Conservation (phyloP, 64 coral and sea anemone genomes). For the Pocillopora verrucosa region DNA sequence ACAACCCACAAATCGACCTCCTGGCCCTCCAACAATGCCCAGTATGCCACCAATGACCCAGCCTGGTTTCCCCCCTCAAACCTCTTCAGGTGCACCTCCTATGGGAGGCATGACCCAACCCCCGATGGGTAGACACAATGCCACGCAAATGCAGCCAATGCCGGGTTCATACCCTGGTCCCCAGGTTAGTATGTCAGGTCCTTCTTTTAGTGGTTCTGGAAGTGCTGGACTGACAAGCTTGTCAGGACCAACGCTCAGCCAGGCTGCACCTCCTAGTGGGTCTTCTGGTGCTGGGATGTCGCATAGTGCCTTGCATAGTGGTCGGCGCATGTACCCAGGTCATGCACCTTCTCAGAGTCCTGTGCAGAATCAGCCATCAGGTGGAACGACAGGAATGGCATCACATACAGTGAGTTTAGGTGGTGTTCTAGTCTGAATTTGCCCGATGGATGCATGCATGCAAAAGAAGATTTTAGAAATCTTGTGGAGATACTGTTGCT, state of each 20-base stretch:
- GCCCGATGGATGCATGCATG: background rate
- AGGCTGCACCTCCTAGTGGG: slow-evolving; percentile 38
- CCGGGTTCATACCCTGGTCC: slow-evolving; percentile 44
- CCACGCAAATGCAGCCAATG: slow-evolving; percentile 47
- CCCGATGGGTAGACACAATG: slow-evolving; percentile 44
- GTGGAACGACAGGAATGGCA: slow-evolving; percentile 43
- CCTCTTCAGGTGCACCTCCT: slow-evolving; percentile 58
- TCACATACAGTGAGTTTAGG: slow-evolving; percentile 44
- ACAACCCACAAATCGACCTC: slow-evolving; percentile 30
- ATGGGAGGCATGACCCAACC: slow-evolving; percentile 62
- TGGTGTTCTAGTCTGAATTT: slow-evolving; percentile 43
- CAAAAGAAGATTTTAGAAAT: background rate
- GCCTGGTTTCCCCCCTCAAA: slow-evolving; percentile 45
- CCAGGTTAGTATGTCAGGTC: slow-evolving; percentile 69
- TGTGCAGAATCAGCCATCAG: slow-evolving; percentile 25
- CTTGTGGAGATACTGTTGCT: too few species aligned
- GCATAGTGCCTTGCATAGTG: slow-evolving; percentile 62
- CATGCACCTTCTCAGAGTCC: slow-evolving; percentile 59
- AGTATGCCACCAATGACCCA: slow-evolving; percentile 44
- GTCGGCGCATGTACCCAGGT: slow-evolving; percentile 65
- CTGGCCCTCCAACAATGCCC: slow-evolving; percentile 52
- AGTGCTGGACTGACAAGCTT: slow-evolving; percentile 36
- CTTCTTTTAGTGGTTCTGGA: slow-evolving; percentile 32
- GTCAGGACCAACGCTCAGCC: slow-evolving; percentile 55
- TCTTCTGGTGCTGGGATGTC: slow-evolving; percentile 51